Evolutionary conservation across 23 tunicate genomes (phyloP), one percentile per base, ranked within the genome.

Genomic region (Diplosoma virens): DNA sequence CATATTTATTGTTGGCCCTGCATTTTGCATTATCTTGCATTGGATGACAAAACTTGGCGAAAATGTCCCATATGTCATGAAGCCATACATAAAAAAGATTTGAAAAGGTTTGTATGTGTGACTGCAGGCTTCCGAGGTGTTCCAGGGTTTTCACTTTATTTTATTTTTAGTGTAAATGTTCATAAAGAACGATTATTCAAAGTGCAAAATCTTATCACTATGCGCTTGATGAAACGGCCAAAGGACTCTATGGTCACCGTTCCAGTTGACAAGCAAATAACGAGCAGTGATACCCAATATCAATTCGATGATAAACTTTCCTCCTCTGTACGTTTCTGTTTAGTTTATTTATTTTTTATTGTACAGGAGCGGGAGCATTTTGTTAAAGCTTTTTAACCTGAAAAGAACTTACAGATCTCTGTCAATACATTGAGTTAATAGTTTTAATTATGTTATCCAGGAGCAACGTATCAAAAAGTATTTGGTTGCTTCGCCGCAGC

Each of bases 1-100:
- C 98, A 93, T 63, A 75, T 78, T 11, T 82, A 68, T 46, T 93
- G 98, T 73, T 87, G 89, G 88, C 85, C 98, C 7, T 93, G 98
- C 70, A 87, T 93, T 53, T 54, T 93, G 56, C 88, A 80, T 25
- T 82, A 86, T 58, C 79, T 93, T 16, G 85, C 93, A 1, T 75
- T 81, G 50, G 92, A 85, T n/a, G 81, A 71, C 23, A 81, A 76
- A 32, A 22, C 52, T 17, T 33, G 77, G 55, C 72, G 85, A 37
- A 78, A 55, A 28, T 93, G 98, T 66, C 98, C 98, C 1, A 79
- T 93, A 17, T 93, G 98, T 66, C 78, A 74, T 55, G 88, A 76
- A 25, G 60, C 72, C 46, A 79, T 93, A 1, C 66, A 64, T 1
- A 82, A 93, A 33, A 65, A 48, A 24, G 94, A 93, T 78, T 41